phyloP scores from a whole-genome alignment of 2,797 vertebrate species.

The Enteromius anoplus region DNA sequence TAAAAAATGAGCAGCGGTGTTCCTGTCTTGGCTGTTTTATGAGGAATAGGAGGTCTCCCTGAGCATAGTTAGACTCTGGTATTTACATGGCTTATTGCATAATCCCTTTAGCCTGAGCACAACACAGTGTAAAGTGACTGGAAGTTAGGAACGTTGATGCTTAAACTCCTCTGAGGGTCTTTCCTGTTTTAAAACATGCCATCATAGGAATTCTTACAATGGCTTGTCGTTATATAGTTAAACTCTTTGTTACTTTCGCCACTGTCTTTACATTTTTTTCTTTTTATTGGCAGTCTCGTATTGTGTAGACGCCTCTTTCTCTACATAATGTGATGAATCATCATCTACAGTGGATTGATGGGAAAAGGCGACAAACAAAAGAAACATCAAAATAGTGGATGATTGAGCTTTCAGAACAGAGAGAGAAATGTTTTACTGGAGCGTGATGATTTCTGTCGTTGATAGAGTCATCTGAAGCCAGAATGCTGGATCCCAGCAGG shows the following conservation, averaged over 20 bases:
- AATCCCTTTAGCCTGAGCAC: constrained; percentile 31
- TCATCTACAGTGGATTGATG: not conserved
- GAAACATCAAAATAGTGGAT: not conserved
- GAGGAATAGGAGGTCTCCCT: not conserved
- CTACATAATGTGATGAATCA: not conserved
- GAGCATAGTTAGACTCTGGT: constrained; percentile 14
- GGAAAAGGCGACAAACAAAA: not conserved
- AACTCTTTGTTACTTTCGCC: not conserved
- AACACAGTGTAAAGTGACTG: not conserved
- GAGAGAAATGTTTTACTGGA: constrained; percentile 18
- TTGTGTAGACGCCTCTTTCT: not conserved
- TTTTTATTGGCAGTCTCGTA: not conserved
- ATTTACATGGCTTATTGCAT: constrained; percentile 46
- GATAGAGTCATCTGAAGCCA: not conserved
- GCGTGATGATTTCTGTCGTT: constrained; percentile 9
- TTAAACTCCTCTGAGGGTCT: not conserved
- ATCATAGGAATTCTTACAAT: not conserved
- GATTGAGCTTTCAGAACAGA: not conserved
- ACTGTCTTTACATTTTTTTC: not conserved
- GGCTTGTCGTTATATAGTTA: not conserved
- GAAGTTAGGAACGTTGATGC: constrained; percentile 10
- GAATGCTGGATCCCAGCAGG: constrained; percentile 37
- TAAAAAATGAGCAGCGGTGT: not conserved
- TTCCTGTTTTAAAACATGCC: not conserved
- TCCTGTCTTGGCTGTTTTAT: constrained; percentile 9